These are phyloP conservation scores for Troides oblongomaculatus DNA, from an alignment of 2,888 invertebrate genomes.

Conservation along the genomic window DNA sequence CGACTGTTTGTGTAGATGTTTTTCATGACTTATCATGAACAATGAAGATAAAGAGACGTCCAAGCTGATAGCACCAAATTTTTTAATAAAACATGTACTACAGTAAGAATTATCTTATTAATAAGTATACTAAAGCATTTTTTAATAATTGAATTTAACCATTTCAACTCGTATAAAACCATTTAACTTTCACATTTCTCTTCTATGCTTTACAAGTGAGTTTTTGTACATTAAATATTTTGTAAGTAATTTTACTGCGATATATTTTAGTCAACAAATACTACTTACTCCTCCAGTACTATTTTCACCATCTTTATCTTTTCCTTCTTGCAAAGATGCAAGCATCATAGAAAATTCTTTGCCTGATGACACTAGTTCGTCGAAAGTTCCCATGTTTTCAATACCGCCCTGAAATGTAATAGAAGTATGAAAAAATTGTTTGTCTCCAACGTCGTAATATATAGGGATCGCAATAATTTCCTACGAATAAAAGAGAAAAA, in stretches of 20 bases:
- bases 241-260: background rate
- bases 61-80: no score
- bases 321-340: slow-evolving; percentile 62
- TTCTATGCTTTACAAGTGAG: no score
- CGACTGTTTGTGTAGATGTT: no score
- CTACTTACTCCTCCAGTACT: slow-evolving; percentile 44
- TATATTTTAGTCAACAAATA: background rate
- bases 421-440: background rate
- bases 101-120: no score
- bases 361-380: slow-evolving; percentile 76
- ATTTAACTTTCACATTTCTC: background rate
- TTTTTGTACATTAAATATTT: no score
- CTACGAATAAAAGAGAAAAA: slow-evolving; percentile 9
- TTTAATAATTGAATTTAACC: background rate
- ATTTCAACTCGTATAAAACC: background rate
- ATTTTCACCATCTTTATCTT: slow-evolving; percentile 62
- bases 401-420: slow-evolving; percentile 69
- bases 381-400: slow-evolving; percentile 81
- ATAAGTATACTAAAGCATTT: background rate
- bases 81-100: no score
- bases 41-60: no score
- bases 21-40: no score
- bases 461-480: background rate
- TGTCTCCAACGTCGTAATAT: slow-evolving; percentile 4
- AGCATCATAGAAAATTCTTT: slow-evolving; percentile 81